Evolutionary conservation across 2,113 vertebrate genomes (phyloP).

Genomic region (Naja naja): DNA sequence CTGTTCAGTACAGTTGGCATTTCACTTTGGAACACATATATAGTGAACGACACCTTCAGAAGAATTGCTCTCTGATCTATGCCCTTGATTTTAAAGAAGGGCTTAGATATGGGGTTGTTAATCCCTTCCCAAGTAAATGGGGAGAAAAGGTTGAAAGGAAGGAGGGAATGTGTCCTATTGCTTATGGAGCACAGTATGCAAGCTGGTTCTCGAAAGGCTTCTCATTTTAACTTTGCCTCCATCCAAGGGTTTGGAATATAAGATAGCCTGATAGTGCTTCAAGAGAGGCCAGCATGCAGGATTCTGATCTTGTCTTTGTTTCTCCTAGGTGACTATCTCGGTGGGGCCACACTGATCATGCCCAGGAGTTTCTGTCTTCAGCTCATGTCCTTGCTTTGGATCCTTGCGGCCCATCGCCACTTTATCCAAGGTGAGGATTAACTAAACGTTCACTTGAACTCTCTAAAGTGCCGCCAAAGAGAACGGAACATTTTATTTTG

Average conservation of each 20-base stretch:
- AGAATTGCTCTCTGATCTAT: neutral
- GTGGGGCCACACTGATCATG: conserved; percentile 70
- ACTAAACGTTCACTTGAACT: neutral
- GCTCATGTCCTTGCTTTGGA: conserved; percentile 70
- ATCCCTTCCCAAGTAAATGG: neutral
- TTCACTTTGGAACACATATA: neutral
- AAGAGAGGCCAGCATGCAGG: neutral
- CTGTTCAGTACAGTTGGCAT: neutral
- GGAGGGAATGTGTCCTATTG: neutral
- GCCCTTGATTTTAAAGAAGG: neutral
- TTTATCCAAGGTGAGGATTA: conserved; percentile 59
- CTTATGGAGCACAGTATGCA: neutral
- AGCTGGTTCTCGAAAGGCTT: neutral
- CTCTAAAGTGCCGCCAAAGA: neutral
- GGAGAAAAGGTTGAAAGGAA: neutral
- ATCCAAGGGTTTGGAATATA: neutral
- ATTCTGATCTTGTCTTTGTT: conserved; percentile 37
- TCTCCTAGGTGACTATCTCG: conserved; percentile 61
- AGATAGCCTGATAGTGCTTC: neutral
- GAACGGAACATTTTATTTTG: neutral
- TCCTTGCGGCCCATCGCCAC: conserved; percentile 63
- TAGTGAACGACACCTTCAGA: neutral
- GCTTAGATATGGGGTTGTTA: neutral
- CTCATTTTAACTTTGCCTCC: neutral
- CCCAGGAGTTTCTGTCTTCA: conserved; percentile 68